Evolutionary conservation across 2,888 invertebrate species (phyloP), one percentile per base, ranked within the genome.

Genomic region (Pocota personata): DNA sequence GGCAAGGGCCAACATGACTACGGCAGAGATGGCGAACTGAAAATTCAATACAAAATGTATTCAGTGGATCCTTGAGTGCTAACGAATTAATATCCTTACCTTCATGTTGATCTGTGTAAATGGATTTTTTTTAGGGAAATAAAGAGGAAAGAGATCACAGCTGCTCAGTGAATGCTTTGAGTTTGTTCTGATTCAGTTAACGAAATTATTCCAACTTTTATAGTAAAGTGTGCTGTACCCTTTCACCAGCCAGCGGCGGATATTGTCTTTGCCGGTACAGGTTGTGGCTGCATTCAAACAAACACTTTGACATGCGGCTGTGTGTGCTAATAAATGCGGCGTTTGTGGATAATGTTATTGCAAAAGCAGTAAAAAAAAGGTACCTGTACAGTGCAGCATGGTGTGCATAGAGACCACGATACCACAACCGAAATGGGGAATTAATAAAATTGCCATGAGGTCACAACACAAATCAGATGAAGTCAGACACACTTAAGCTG

Each of bases 1-100:
- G 87, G 91, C 91, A 88, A 91, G 89, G 83, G 91, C 91, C 88
- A 91, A 91, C 90, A 91, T 90, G 91, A 91, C 91, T 91, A 91
- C 91, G 90, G 90, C 90, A 88, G 79, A 62, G 64, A 90, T 82
- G 87, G 88, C 91, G 91, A 91, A 91, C 91, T 91, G 84, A 0
- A 89, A 88, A 46, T 32, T n/a, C 1, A 60, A 78, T 27, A 78
- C 8, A 57, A n/a, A 60, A 48, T 7, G 32, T 50, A 5, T 0
- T 21, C 7, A 7, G 7, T 35, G 40, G 19, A n/a, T n/a, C 27
- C 30, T 21, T 7, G 19, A 43, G n/a, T 3, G 43, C 24, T n/a
- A n/a, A n/a, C 24, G 24, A 2, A 24, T 3, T 27, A 60, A n/a
- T 71, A 0, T 35, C 43, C 79, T 88, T 82, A 88, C 88, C 88